phyloP scores from a whole-genome alignment of 2,888 invertebrate species.

The Drosophila setosimentum region DNA sequence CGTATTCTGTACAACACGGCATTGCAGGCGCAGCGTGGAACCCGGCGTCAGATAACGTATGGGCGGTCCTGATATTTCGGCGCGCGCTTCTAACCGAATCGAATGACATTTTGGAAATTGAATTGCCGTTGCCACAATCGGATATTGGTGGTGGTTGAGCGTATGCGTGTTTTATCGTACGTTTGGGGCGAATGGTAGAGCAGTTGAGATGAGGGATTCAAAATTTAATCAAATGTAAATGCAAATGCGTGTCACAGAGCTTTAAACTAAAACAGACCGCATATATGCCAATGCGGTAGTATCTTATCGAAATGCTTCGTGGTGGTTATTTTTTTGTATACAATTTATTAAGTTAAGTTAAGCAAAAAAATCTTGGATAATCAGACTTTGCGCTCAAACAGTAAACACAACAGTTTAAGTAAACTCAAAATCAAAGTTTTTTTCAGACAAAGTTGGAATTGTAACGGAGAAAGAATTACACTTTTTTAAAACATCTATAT shows the following conservation, averaged over 20 bases:
- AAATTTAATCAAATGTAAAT: slow-evolving; percentile 61
- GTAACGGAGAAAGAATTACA: background rate
- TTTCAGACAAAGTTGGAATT: background rate
- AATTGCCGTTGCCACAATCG: slow-evolving; percentile 57
- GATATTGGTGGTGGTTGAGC: slow-evolving; percentile 12
- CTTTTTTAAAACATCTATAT: background rate
- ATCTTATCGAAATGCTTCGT: background rate
- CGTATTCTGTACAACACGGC: slow-evolving; percentile 93
- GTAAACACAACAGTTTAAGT: background rate
- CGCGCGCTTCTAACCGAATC: slow-evolving; percentile 90
- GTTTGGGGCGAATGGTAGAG: slow-evolving; percentile 14
- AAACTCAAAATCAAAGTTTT: background rate
- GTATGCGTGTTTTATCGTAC: slow-evolving; percentile 1
- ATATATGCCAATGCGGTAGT: background rate
- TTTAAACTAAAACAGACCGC: slow-evolving; percentile 21
- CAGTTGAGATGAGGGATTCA: slow-evolving; percentile 44
- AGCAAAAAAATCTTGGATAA: background rate
- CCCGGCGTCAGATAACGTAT: slow-evolving; percentile 96
- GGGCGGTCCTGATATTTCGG: slow-evolving; percentile 93
- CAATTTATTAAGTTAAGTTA: background rate
- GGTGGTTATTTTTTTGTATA: background rate
- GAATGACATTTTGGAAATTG: slow-evolving; percentile 68
- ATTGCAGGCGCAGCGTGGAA: slow-evolving; percentile 92
- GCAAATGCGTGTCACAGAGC: slow-evolving; percentile 41
- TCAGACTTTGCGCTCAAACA: background rate